Evolutionary conservation across 1,140 invertebrate genomes (phyloP).

Genomic region (Tetragnatha versicolor): DNA sequence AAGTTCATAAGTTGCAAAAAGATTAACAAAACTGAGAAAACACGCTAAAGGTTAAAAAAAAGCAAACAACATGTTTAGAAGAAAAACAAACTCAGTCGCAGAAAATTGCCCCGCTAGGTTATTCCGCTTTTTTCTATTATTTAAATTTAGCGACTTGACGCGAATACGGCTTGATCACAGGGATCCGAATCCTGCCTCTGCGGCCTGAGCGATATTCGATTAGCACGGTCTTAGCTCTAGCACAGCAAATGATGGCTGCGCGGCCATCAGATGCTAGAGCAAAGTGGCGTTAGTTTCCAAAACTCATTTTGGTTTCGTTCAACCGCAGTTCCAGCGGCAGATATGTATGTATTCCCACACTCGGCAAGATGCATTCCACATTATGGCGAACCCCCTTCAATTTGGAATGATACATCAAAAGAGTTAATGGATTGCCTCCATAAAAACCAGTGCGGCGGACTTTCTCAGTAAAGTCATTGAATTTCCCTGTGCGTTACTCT

Average conservation of each 20-base stretch:
- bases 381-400: background rate
- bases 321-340: background rate
- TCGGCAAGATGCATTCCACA: background rate
- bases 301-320: slow-evolving; percentile 5
- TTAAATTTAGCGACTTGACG: background rate
- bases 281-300: slow-evolving; percentile 13
- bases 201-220: slow-evolving; percentile 4
- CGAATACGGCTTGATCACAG: background rate
- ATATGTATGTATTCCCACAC: slow-evolving; percentile 18
- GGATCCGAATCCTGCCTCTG: slow-evolving; percentile 2
- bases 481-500: background rate
- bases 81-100: background rate
- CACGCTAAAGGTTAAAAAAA: background rate
- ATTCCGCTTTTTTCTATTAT: background rate
- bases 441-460: background rate
- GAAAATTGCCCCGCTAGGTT: background rate
- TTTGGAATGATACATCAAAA: slow-evolving; percentile 14
- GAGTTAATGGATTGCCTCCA: background rate
- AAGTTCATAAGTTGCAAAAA: background rate
- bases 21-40: background rate
- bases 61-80: background rate
- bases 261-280: background rate
- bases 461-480: background rate
- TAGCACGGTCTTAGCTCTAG: background rate
- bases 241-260: slow-evolving; percentile 7